These are phyloP conservation scores for Zaprionus africanus DNA, from an alignment of 1,140 invertebrate species.

Conservation along the genomic window DNA sequence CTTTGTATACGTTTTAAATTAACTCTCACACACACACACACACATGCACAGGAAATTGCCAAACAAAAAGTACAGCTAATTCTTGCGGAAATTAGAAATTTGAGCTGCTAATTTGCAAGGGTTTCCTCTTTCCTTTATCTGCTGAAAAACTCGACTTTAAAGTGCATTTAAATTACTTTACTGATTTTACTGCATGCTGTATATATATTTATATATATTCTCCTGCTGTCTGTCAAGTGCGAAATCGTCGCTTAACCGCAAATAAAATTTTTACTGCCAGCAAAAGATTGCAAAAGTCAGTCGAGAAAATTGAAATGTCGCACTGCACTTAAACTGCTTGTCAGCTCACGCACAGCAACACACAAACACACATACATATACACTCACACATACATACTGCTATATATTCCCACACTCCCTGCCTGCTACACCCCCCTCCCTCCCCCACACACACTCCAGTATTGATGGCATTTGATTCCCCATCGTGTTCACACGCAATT, in stretches of 20 bases:
- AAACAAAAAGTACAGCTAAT: not conserved
- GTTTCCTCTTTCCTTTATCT: not conserved
- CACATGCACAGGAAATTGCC: not conserved
- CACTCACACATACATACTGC: not conserved
- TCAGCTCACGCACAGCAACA: not conserved
- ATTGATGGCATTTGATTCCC: conserved; percentile 21
- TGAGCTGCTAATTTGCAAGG: not conserved
- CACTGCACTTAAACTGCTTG: not conserved
- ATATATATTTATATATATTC: not conserved
- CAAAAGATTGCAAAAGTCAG: not conserved
- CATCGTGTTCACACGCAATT: conserved; percentile 48
- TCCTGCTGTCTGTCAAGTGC: not conserved
- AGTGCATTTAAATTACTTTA: not conserved
- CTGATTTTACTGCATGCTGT: not conserved
- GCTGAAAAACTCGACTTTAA: not conserved
- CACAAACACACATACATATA: not conserved
- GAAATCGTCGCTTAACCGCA: not conserved
- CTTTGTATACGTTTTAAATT: not conserved
- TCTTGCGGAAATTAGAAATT: not conserved
- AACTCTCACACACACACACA: not conserved
- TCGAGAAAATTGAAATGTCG: not conserved
- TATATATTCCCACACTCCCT: too few relatives aligned
- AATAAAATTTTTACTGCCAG: conserved; percentile 2
- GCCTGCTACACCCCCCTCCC: not conserved
- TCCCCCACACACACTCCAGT: not conserved